Evolutionary conservation across 2,113 vertebrate species (phyloP).

Genomic region (Falco punctatus): DNA sequence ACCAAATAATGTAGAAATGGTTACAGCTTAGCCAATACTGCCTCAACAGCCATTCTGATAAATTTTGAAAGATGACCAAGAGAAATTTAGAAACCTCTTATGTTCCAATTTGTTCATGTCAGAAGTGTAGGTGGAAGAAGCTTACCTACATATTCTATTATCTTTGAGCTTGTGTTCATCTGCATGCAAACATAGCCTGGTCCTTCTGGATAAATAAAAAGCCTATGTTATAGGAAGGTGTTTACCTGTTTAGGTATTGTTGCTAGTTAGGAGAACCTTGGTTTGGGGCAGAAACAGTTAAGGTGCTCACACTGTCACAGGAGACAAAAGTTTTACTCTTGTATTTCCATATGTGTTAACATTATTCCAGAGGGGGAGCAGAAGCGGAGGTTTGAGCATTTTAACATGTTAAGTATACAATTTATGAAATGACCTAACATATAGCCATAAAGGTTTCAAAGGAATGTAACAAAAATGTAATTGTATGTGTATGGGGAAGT

Average conservation of each 20-base stretch:
- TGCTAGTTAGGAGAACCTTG: background rate
- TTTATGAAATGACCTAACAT: background rate
- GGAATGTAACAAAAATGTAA: background rate
- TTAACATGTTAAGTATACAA: background rate
- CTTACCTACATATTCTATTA: background rate
- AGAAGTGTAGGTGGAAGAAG: background rate
- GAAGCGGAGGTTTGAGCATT: background rate
- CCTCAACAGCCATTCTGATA: background rate
- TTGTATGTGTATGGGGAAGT: background rate
- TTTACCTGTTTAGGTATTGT: background rate
- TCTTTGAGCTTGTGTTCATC: background rate
- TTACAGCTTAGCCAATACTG: background rate
- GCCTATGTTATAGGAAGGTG: fast-evolving
- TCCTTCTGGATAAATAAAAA: background rate
- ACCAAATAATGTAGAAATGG: background rate
- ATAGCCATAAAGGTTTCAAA: background rate
- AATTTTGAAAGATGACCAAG: background rate
- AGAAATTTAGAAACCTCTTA: background rate
- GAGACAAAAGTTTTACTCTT: background rate
- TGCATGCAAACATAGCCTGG: background rate
- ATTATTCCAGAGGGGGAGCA: background rate
- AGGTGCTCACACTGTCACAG: fast-evolving
- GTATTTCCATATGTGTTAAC: background rate
- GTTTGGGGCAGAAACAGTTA: background rate
- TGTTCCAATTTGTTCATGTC: background rate